Percentiles rank a stretch among this genome's conserved stretches.
Evolutionary conservation across 2,113 vertebrate species (phyloP).

Genomic region (Tyrannus savana): DNA sequence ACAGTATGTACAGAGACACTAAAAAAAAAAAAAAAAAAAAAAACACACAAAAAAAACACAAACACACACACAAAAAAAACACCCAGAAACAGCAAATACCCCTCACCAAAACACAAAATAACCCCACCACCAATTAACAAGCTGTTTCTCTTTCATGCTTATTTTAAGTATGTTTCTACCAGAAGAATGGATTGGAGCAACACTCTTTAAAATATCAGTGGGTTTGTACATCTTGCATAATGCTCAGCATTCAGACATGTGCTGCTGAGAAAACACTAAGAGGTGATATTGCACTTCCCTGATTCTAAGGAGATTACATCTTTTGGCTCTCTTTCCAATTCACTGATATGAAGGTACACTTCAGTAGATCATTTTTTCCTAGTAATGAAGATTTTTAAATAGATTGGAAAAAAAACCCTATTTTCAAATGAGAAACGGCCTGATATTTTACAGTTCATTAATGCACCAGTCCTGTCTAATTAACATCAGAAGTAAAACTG

Average conservation of each 20-base stretch:
- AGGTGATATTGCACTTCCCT: not conserved
- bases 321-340: not conserved
- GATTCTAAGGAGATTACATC: not conserved
- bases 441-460: not conserved
- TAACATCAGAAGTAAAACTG: not conserved
- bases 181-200: not conserved
- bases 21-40: not conserved
- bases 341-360: not conserved
- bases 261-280: constrained; percentile 6
- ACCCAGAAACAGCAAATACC: not conserved
- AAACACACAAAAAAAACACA: not conserved
- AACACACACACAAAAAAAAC: too few relatives aligned
- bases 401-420: not conserved
- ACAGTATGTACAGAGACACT: not conserved
- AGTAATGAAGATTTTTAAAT: not conserved
- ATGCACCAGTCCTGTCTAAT: not conserved
- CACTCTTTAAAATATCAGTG: not conserved
- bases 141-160: not conserved
- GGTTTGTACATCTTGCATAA: not conserved
- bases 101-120: not conserved
- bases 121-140: not conserved
- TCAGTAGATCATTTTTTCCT: not conserved
- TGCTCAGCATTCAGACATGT: not conserved
- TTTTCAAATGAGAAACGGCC: not conserved
- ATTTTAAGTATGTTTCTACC: not conserved